phyloP scores from a whole-genome alignment of 2,888 invertebrate species.

The Hemithea aestivaria region DNA sequence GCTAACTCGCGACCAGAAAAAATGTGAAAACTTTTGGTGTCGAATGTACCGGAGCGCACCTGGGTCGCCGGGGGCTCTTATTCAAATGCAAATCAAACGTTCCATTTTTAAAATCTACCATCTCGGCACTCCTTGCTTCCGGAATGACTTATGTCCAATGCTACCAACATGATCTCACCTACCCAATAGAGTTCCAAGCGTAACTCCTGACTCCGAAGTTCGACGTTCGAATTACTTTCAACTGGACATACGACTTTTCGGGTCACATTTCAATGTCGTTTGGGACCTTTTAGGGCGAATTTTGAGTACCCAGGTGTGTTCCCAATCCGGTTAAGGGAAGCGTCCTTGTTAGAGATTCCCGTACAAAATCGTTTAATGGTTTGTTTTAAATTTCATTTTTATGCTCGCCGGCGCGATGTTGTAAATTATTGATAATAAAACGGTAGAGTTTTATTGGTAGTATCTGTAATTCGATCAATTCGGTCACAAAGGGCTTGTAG shows the following conservation, averaged over 20 bases:
- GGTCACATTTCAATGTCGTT: constrained; percentile 50
- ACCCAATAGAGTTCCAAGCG: constrained; percentile 35
- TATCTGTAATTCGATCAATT: constrained; percentile 53
- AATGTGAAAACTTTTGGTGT: constrained; percentile 51
- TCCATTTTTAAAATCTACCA: constrained; percentile 80
- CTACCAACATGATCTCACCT: constrained; percentile 44
- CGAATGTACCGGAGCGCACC: constrained; percentile 70
- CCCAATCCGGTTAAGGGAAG: constrained; percentile 78
- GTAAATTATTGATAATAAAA: constrained; percentile 71
- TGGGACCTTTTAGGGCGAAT: constrained; percentile 75
- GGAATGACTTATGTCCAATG: constrained; percentile 74
- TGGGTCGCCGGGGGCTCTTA: constrained; percentile 77
- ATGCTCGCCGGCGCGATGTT: constrained; percentile 60
- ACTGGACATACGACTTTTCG: constrained; percentile 39
- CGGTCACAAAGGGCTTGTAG: constrained; percentile 38
- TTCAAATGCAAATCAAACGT: constrained; percentile 81
- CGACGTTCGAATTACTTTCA: constrained; percentile 23
- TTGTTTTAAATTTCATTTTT: constrained; percentile 78
- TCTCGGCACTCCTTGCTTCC: constrained; percentile 73
- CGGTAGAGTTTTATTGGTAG: constrained; percentile 54
- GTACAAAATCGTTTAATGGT: constrained; percentile 77
- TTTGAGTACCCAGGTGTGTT: constrained; percentile 79
- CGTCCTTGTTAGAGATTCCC: constrained; percentile 77
- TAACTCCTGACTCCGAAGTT: constrained; percentile 24
- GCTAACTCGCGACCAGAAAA: constrained; percentile 33